Conservation (phyloP, 2,113 vertebrate genomes). For the Verasper variegatus region DNA sequence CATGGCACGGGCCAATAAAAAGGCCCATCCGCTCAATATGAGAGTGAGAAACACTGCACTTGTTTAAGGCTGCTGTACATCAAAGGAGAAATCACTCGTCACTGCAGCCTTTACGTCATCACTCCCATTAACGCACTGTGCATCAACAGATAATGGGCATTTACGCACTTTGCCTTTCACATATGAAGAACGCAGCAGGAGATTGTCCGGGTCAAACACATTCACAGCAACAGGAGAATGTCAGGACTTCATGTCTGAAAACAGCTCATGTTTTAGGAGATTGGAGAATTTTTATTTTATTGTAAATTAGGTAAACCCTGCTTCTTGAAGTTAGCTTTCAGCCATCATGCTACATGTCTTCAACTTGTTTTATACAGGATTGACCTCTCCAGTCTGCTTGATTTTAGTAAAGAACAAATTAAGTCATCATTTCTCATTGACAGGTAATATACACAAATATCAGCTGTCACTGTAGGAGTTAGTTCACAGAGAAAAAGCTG, state of each 20-base stretch:
- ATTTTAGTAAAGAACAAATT: neutral
- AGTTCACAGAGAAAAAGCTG: too few species aligned
- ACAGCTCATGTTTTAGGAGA: too few species aligned
- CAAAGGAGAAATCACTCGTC: slow-evolving; percentile 11
- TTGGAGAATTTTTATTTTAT: too few species aligned
- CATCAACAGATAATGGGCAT: too few species aligned
- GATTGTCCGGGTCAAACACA: too few species aligned
- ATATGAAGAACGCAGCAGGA: too few species aligned
- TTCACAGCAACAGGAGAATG: too few species aligned
- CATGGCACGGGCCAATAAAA: slow-evolving; percentile 6
- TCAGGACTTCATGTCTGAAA: too few species aligned
- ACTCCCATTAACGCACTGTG: too few species aligned
- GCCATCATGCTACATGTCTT: neutral
- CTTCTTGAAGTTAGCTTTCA: too few species aligned
- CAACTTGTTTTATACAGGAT: neutral
- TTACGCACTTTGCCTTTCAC: too few species aligned
- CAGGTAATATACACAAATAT: neutral
- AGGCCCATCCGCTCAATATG: slow-evolving; percentile 21
- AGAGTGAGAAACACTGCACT: slow-evolving; percentile 24
- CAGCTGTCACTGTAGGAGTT: neutral
- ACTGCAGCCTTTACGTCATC: slow-evolving; percentile 4
- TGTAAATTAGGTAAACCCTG: too few species aligned
- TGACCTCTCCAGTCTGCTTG: neutral
- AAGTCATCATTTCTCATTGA: neutral
- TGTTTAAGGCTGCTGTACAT: slow-evolving; percentile 26